Evolutionary conservation across 2,797 vertebrate species (phyloP).

Genomic region (Taenioides sp.): DNA sequence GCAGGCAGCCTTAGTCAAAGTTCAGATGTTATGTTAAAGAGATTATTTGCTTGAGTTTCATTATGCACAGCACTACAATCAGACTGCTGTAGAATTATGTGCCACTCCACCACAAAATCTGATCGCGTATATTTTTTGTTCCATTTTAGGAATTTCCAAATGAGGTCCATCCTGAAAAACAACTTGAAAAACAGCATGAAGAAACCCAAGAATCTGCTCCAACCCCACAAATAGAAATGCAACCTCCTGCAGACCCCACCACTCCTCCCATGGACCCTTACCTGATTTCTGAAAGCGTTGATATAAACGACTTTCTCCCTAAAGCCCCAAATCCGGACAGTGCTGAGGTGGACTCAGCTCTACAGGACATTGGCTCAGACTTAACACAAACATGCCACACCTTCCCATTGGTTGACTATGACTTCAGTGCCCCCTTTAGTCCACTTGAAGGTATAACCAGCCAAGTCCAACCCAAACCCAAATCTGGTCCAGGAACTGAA

Average conservation of each 20-base stretch:
- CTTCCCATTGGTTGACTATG: conserved; percentile 70
- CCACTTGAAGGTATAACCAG: conserved; percentile 66
- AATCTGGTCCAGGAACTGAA: conserved; percentile 43
- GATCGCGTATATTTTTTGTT: neutral
- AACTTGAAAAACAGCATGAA: neutral
- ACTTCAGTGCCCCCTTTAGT: conserved; percentile 75
- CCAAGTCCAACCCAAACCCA: conserved; percentile 40
- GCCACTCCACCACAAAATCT: too few relatives aligned
- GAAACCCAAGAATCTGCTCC: conserved; percentile 18
- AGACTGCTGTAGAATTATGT: too few relatives aligned
- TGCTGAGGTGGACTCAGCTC: conserved; percentile 70
- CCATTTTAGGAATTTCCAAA: conserved; percentile 36
- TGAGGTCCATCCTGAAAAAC: conserved; percentile 24
- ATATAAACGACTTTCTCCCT: conserved; percentile 76
- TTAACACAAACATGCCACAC: conserved; percentile 53
- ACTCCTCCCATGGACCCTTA: conserved; percentile 10
- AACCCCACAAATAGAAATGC: conserved; percentile 5
- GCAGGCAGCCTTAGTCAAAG: too few relatives aligned
- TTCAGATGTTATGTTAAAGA: too few relatives aligned
- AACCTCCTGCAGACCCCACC: neutral
- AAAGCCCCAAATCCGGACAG: conserved; percentile 50
- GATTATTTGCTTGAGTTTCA: too few relatives aligned
- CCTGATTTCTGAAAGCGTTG: conserved; percentile 54
- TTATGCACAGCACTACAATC: too few relatives aligned
- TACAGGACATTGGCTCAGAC: conserved; percentile 81